Evolutionary conservation across 2,797 vertebrate species (phyloP).

Genomic region (Acanthurus tractus): DNA sequence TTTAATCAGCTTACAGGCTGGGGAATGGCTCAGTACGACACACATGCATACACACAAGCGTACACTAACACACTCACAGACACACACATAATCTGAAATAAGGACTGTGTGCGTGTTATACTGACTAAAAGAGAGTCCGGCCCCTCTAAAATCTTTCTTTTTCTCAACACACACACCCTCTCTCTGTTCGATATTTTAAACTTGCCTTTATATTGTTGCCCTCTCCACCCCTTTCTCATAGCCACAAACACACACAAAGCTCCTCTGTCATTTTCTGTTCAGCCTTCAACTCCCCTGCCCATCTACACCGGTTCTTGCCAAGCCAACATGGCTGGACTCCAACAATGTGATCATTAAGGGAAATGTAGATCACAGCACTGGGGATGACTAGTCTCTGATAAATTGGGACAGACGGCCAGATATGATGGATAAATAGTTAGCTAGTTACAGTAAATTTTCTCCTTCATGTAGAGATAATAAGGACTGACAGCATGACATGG

Average conservation of each 20-base stretch:
- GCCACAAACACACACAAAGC: background rate
- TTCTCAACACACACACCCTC: conserved; percentile 16
- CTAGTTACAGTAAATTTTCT: background rate
- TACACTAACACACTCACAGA: conserved; percentile 10
- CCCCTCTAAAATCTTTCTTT: conserved; percentile 23
- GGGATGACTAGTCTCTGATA: conserved; percentile 35
- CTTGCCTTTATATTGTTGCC: conserved; percentile 5
- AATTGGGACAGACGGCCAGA: conserved; percentile 32
- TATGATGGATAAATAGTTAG: conserved; percentile 11
- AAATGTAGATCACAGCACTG: conserved; percentile 43
- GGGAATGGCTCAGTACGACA: conserved; percentile 46
- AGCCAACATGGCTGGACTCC: conserved; percentile 33
- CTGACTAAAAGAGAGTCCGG: conserved; percentile 20
- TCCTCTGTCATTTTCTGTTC: conserved; percentile 7
- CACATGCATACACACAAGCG: conserved; percentile 39
- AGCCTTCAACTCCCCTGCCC: conserved; percentile 18
- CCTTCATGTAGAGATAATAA: conserved; percentile 40
- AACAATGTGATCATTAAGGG: conserved; percentile 52
- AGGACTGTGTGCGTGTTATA: conserved; percentile 27
- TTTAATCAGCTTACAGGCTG: conserved; percentile 77
- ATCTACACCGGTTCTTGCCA: conserved; percentile 35
- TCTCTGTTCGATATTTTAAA: conserved; percentile 6
- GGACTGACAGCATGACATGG: conserved; percentile 29
- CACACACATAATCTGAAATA: conserved; percentile 27
- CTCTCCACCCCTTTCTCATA: background rate